phyloP scores from a whole-genome alignment of 2,113 vertebrate genomes.

The Centrocercus urophasianus region DNA sequence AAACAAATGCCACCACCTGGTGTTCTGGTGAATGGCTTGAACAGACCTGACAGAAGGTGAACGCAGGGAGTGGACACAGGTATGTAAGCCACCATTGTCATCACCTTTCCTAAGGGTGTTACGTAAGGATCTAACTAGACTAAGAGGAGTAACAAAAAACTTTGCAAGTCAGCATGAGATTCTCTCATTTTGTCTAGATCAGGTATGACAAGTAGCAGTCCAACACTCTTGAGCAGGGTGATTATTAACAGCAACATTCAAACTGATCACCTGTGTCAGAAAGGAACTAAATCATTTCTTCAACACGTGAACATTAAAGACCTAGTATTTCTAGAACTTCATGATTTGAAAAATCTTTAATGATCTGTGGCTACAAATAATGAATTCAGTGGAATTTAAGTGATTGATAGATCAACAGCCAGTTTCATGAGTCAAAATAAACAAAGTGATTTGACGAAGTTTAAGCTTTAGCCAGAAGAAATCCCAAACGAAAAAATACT shows the following conservation, averaged over 20 bases:
- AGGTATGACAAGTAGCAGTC: not conserved
- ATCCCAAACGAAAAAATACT: not conserved
- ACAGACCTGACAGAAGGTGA: not conserved
- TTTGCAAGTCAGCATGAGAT: not conserved
- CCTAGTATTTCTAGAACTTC: not conserved
- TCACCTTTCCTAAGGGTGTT: not conserved
- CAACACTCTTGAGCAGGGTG: not conserved
- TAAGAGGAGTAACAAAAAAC: not conserved
- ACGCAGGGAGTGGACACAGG: not conserved
- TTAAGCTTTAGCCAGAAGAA: not conserved
- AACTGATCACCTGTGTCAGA: not conserved
- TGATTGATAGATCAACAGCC: not conserved
- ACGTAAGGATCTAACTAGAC: not conserved
- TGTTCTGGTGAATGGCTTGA: conserved; percentile 50
- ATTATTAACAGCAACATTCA: not conserved
- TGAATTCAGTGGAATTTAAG: not conserved
- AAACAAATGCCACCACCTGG: conserved; percentile 68
- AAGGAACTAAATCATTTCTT: not conserved
- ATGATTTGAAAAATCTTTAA: not conserved
- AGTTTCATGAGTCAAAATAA: not conserved
- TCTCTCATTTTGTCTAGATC: not conserved
- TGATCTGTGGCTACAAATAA: not conserved
- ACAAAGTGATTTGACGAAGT: not conserved
- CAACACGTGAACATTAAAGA: not conserved
- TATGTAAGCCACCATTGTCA: not conserved